These are phyloP conservation scores for Meloe dianella DNA, from an alignment of 2,888 invertebrate species.

Conservation along the genomic window DNA sequence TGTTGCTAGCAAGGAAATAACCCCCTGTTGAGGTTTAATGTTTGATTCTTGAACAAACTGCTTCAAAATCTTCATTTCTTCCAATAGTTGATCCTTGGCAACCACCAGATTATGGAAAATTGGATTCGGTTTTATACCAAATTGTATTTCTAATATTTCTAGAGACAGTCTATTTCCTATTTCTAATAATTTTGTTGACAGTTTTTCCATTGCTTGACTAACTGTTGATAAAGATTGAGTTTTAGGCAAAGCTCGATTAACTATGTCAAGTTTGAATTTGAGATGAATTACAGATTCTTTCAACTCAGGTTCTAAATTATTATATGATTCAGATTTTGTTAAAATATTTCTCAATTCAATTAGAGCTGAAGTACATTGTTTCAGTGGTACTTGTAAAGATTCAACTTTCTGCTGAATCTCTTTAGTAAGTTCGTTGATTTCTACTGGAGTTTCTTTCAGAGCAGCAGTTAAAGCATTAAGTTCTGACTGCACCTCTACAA, in stretches of 20 bases:
- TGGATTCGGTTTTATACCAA: neutral
- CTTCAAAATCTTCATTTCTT: slow-evolving; percentile 3
- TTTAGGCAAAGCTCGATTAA: neutral
- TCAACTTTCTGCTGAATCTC: neutral
- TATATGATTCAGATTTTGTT: neutral
- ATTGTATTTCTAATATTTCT: neutral
- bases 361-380: neutral
- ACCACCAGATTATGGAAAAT: neutral
- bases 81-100: slow-evolving; percentile 3
- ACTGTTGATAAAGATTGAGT: neutral
- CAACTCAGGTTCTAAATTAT: neutral
- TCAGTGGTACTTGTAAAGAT: neutral
- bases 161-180: neutral
- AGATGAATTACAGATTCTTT: neutral
- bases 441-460: neutral
- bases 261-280: neutral
- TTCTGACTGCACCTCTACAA: neutral
- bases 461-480: neutral
- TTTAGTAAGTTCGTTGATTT: neutral
- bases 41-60: neutral
- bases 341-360: neutral
- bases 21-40: slow-evolving; percentile 25
- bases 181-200: slow-evolving; percentile 19
- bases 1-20: slow-evolving; percentile 32
- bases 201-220: neutral